phyloP scores from a whole-genome alignment of 2,797 vertebrate species.

The Fundulus diaphanus region DNA sequence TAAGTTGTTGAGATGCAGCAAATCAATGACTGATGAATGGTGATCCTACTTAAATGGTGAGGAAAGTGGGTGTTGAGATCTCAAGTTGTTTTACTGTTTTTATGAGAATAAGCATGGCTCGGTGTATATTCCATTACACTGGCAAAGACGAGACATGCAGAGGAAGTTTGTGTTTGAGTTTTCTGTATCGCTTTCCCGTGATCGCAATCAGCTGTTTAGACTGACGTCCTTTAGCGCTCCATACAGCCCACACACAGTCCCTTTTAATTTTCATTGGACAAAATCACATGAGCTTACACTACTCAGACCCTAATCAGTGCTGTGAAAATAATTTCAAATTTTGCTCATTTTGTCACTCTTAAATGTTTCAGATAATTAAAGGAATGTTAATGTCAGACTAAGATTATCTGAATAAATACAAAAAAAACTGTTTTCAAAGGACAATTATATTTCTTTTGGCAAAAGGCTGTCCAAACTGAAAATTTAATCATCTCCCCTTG shows the following conservation, averaged over 20 bases:
- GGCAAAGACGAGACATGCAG: not conserved
- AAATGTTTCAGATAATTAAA: not conserved
- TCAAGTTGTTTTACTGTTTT: not conserved
- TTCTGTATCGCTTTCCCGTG: slow-evolving; percentile 38
- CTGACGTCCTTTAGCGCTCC: slow-evolving; percentile 31
- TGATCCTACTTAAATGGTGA: not conserved
- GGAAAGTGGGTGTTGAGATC: not conserved
- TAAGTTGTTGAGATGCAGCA: not conserved
- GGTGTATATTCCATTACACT: not conserved
- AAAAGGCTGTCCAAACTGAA: not conserved
- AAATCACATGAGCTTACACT: not conserved
- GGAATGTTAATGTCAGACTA: not conserved
- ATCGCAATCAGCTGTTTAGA: slow-evolving; percentile 56
- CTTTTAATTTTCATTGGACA: not conserved
- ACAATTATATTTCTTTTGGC: not conserved
- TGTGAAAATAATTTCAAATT: no score
- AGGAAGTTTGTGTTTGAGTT: slow-evolving; percentile 27
- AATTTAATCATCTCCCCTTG: no score
- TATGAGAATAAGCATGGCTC: not conserved
- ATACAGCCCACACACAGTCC: slow-evolving; percentile 7
- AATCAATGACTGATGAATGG: no score
- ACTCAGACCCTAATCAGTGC: not conserved
- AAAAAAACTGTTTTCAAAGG: not conserved
- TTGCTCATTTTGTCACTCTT: not conserved
- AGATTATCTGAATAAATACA: not conserved